These are phyloP conservation scores for Gambusia yucatana DNA, from an alignment of 2,797 vertebrate genomes.

Conservation along the genomic window DNA sequence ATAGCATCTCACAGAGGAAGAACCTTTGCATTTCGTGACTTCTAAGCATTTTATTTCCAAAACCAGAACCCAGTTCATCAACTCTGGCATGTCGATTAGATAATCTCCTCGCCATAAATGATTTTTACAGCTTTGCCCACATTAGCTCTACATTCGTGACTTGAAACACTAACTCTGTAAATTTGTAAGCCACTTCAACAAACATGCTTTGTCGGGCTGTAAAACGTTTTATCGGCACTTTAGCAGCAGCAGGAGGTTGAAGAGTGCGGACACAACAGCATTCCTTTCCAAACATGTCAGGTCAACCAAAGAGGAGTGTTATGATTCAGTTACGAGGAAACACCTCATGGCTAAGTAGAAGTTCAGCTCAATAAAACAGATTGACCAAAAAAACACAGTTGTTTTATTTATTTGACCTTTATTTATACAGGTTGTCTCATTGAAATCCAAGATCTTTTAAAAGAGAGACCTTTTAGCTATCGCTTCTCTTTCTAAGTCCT, in stretches of 20 bases:
- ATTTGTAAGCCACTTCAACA: constrained; percentile 81
- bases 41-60: constrained; percentile 67
- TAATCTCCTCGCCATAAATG: constrained; percentile 60
- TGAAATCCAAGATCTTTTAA: too few relatives aligned
- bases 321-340: constrained; percentile 60
- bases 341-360: constrained; percentile 56
- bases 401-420: too few relatives aligned
- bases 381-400: constrained; percentile 54
- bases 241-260: constrained; percentile 81
- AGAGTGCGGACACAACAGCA: constrained; percentile 78
- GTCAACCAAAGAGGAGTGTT: constrained; percentile 73
- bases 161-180: constrained; percentile 83
- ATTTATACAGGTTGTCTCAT: too few relatives aligned
- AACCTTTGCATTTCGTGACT: constrained; percentile 57
- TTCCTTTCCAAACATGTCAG: constrained; percentile 85
- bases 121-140: constrained; percentile 70
- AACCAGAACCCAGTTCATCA: constrained; percentile 64
- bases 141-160: constrained; percentile 82
- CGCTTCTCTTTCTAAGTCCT: constrained; percentile 16
- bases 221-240: constrained; percentile 86
- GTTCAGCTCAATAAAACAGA: constrained; percentile 62
- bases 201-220: constrained; percentile 83
- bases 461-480: constrained; percentile 26
- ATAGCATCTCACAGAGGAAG: background rate
- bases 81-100: constrained; percentile 59